Evolutionary conservation across 2,113 vertebrate genomes (phyloP).

Genomic region (Periophthalmus modestus): DNA sequence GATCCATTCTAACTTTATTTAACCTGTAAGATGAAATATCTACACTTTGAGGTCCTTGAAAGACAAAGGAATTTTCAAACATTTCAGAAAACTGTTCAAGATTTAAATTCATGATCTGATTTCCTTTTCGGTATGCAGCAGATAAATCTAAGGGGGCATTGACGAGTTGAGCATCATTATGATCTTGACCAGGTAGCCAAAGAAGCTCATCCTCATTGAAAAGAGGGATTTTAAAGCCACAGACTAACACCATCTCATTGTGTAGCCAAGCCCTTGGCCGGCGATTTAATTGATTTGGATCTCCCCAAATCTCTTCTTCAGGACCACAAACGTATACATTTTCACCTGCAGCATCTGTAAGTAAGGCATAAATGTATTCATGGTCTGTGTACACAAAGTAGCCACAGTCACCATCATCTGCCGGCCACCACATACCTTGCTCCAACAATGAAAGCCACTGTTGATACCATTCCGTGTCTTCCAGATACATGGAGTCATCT

Average conservation of each 20-base stretch:
- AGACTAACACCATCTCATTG: constrained; percentile 82
- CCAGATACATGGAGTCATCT: constrained; percentile 78
- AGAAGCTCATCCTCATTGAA: constrained; percentile 86
- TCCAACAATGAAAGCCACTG: constrained; percentile 89
- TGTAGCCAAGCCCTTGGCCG: constrained; percentile 76
- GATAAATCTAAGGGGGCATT: constrained; percentile 91
- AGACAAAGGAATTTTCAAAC: constrained; percentile 85
- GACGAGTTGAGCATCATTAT: constrained; percentile 73
- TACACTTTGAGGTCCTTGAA: constrained; percentile 78
- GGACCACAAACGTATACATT: constrained; percentile 89
- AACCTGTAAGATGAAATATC: constrained; percentile 86
- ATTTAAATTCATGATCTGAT: constrained; percentile 87
- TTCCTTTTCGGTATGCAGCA: constrained; percentile 83
- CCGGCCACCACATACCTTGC: constrained; percentile 93
- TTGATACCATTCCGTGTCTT: constrained; percentile 85
- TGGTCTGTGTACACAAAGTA: constrained; percentile 93
- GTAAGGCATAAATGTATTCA: constrained; percentile 90
- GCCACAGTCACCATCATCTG: constrained; percentile 90
- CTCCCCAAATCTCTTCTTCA: constrained; percentile 77
- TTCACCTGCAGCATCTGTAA: constrained; percentile 89
- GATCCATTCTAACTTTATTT: constrained; percentile 86
- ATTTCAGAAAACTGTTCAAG: constrained; percentile 86
- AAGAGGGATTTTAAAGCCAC: constrained; percentile 89
- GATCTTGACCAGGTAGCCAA: constrained; percentile 84
- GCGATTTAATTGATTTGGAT: constrained; percentile 66